These are phyloP conservation scores for Clivina fossor DNA, from an alignment of 2,888 invertebrate genomes.

Conservation along the genomic window DNA sequence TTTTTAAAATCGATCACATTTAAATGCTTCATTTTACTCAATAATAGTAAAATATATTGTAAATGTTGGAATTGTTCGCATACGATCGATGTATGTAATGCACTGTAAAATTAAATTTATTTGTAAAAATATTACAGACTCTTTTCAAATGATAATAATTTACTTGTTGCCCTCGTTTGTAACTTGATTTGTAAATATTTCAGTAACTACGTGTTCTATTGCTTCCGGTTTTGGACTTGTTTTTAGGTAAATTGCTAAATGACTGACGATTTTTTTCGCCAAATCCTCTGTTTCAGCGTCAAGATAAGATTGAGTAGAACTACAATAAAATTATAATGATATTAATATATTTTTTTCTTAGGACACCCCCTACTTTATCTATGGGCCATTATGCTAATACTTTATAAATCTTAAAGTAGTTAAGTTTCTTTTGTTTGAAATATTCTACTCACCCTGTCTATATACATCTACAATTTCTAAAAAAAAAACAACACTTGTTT, in stretches of 20 bases:
- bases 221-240: slow-evolving; percentile 42
- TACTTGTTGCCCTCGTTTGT: slow-evolving; percentile 46
- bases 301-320: slow-evolving; percentile 35
- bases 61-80: slow-evolving; percentile 41
- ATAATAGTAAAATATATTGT: slow-evolving; percentile 46
- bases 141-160: slow-evolving; percentile 42
- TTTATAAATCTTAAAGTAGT: no score
- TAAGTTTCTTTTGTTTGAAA: no score
- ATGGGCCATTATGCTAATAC: no score
- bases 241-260: slow-evolving; percentile 45
- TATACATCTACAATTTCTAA: no score
- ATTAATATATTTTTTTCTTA: no score
- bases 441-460: no score
- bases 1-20: slow-evolving; percentile 54
- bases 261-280: slow-evolving; percentile 40
- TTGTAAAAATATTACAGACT: slow-evolving; percentile 13
- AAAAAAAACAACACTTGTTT: no score
- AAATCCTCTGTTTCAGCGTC: slow-evolving; percentile 39
- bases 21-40: slow-evolving; percentile 45
- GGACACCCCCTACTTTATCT: no score
- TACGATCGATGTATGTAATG: slow-evolving; percentile 44
- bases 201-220: slow-evolving; percentile 41
- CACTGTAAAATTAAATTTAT: slow-evolving; percentile 41
- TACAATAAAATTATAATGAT: neutral
- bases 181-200: slow-evolving; percentile 42